Conservation (phyloP, 2,797 vertebrate genomes). For the Onychomys torridus region DNA sequence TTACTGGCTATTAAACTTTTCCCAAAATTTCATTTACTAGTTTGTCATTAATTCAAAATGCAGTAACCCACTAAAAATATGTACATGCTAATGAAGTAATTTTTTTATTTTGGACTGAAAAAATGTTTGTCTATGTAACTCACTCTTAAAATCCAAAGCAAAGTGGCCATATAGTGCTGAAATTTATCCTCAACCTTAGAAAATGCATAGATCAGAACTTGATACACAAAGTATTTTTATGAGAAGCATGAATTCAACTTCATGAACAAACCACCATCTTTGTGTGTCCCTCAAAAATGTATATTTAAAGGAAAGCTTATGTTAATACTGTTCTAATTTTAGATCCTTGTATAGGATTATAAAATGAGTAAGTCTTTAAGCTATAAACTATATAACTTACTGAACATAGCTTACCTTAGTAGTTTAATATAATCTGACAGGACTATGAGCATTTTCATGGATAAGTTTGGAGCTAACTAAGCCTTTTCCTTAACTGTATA, state of each 20-base stretch:
- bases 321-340: not conserved
- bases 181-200: constrained; percentile 11
- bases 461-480: not conserved
- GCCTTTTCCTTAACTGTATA: not conserved
- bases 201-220: constrained; percentile 7
- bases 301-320: not conserved
- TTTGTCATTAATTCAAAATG: constrained; percentile 43
- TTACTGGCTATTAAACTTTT: not conserved
- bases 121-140: constrained; percentile 7
- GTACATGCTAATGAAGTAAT: not conserved
- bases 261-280: not conserved
- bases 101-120: not conserved
- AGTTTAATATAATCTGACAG: not conserved
- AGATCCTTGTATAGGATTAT: not conserved
- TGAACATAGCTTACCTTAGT: not conserved
- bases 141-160: constrained; percentile 36
- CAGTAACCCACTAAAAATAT: not conserved
- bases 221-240: not conserved
- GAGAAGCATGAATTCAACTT: constrained; percentile 15
- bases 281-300: not conserved
- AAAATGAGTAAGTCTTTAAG: constrained; percentile 32
- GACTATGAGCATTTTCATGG: not conserved
- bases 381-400: not conserved
- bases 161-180: not conserved
- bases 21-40: not conserved